These are phyloP conservation scores for Drosophila paulistorum DNA, from an alignment of 1,140 invertebrate species.

Conservation along the genomic window DNA sequence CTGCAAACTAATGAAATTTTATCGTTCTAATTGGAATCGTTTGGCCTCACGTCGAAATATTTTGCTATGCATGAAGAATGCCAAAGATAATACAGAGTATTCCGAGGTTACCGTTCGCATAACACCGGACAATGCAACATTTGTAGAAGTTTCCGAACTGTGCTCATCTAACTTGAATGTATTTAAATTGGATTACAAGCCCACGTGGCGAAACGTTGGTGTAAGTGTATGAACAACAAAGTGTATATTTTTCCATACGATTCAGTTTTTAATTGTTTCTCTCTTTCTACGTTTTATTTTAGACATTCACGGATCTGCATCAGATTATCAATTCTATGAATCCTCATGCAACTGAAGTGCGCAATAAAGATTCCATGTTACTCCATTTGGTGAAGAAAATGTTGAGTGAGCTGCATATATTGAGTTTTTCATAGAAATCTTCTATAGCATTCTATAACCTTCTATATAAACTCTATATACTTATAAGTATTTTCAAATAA, in stretches of 20 bases:
- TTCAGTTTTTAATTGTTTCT: no score
- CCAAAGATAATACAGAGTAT: conserved; percentile 47
- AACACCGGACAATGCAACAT: conserved; percentile 59
- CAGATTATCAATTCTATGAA: conserved; percentile 65
- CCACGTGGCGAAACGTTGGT: conserved; percentile 68
- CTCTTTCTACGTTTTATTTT: not conserved
- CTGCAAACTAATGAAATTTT: conserved; percentile 67
- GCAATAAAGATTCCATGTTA: conserved; percentile 62
- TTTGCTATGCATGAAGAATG: conserved; percentile 58
- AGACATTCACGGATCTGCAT: conserved; percentile 70
- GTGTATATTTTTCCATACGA: no score
- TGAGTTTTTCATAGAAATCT: conserved; percentile 65
- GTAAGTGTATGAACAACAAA: conserved; percentile 44
- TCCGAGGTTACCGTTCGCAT: conserved; percentile 47
- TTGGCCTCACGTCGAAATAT: conserved; percentile 64
- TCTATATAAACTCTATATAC: conserved; percentile 11
- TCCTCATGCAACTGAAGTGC: conserved; percentile 48
- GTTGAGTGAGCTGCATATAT: conserved; percentile 51
- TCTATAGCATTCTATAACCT: not conserved
- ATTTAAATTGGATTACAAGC: conserved; percentile 53
- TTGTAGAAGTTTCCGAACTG: conserved; percentile 66
- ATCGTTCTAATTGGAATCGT: conserved; percentile 69
- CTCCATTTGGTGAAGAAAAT: conserved; percentile 54
- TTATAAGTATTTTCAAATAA: conserved; percentile 22
- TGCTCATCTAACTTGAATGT: conserved; percentile 67